Percentiles rank a stretch among this genome's conserved stretches.
phyloP scores from a whole-genome alignment of 2,113 vertebrate species.

The Callipepla californica region DNA sequence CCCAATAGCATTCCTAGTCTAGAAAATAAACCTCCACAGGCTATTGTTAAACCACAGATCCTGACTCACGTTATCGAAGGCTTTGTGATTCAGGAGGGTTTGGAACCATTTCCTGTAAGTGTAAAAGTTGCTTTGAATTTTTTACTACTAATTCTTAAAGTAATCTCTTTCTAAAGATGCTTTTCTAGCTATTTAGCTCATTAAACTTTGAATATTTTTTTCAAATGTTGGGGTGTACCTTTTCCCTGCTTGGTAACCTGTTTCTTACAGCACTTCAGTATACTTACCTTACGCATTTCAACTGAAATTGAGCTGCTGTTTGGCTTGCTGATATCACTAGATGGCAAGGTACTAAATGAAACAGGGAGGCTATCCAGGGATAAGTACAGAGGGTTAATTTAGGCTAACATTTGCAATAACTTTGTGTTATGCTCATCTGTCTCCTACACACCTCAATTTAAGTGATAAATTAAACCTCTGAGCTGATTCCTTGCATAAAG shows the following conservation, averaged over 20 bases:
- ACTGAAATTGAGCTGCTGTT: background rate
- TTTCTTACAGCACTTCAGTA: background rate
- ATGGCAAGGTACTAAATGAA: background rate
- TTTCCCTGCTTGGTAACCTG: background rate
- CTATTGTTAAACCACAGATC: constrained; percentile 89
- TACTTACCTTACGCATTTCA: background rate
- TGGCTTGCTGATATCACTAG: background rate
- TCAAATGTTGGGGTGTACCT: background rate
- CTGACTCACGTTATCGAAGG: constrained; percentile 97
- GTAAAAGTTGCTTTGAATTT: background rate
- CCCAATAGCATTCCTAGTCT: constrained; percentile 80
- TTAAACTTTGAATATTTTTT: background rate
- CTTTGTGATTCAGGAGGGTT: constrained; percentile 96
- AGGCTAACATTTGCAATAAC: background rate
- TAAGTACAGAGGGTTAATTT: background rate
- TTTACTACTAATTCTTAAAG: background rate
- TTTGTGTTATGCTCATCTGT: background rate
- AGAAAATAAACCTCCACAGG: constrained; percentile 86
- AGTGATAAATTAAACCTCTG: background rate
- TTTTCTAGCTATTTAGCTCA: background rate
- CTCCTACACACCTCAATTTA: background rate
- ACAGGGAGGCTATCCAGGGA: background rate
- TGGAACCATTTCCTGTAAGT: constrained; percentile 94
- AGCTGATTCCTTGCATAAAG: background rate
- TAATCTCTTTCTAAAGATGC: background rate